Conservation (phyloP, 2,113 vertebrate genomes). For the Canis aureus region DNA sequence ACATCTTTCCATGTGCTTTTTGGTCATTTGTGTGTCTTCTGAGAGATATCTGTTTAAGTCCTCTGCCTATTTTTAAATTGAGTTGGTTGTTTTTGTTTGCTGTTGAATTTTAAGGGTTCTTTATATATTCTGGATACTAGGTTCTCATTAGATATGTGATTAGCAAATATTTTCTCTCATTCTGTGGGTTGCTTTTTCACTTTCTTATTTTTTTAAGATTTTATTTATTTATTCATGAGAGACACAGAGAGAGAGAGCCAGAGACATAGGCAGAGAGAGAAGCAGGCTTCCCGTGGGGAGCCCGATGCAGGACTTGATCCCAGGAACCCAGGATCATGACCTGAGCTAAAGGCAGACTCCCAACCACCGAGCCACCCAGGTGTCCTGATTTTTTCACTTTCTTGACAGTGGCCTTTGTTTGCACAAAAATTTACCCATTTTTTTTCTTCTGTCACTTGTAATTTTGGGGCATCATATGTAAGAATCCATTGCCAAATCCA, state of each 20-base stretch:
- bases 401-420: not conserved
- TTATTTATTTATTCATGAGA: too few species aligned
- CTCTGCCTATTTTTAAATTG: not conserved
- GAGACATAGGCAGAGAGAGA: too few species aligned
- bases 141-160: not conserved
- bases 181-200: not conserved
- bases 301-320: too few species aligned
- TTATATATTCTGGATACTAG: constrained; percentile 37
- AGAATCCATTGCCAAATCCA: not conserved
- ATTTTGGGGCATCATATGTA: not conserved
- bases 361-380: too few species aligned
- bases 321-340: too few species aligned
- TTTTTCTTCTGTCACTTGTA: not conserved
- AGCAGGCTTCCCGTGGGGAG: too few species aligned
- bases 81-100: not conserved
- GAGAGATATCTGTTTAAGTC: not conserved
- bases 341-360: too few species aligned
- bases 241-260: too few species aligned
- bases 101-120: not conserved
- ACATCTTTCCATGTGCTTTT: not conserved
- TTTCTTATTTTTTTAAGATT: not conserved
- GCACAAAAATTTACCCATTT: not conserved
- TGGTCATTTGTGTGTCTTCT: not conserved
- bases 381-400: not conserved
- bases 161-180: constrained; percentile 24